Base-by-base conservation (phyloP, 2,888 invertebrate genomes). In the Gymnocheta viridis region DNA sequence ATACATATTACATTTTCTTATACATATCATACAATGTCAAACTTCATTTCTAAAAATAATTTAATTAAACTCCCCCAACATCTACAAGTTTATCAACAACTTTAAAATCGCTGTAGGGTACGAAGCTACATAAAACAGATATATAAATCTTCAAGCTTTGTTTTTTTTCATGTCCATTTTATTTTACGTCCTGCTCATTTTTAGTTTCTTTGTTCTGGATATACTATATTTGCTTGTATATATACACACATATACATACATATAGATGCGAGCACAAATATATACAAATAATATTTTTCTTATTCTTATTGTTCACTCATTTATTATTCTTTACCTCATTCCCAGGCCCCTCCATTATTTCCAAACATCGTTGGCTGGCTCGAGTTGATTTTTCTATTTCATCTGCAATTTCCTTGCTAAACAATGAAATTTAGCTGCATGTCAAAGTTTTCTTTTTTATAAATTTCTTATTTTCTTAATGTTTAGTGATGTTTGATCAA, bases 401-500 rank as follows among this genome's bases (percentile, higher is more conserved):
- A 41, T 74, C 41, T 67, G 24, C 10, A 54, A 32, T 69, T 54
- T 84, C 51, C 27, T 27, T 49, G 51, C 44, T 67, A 47, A 64
- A 72, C 29, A 76, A 27, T 29, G 41, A 54, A 7, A n/a, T 64
- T 32, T 64, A 12, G 24, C 41, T 58, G 56, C 60, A 56, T 81
- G 78, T 41, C 51, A 84, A 82, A 85, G 76, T 79, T 85, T 74
- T 41, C 12, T 24, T 24, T 60, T 44, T 60, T 41, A 12, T 4
- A 24, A 1, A 19, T n/a, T 47, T 35, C 19, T n/a, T n/a, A n/a
- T 51, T 24, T 56, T 82, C 56, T 77, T 77, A 79, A 79, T 85
- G 73, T 82, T 82, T 79, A 72, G 54, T 85, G 69, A 82, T 86
- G 82, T 85, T 86, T 82, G 85, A 86, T 85, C 82, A 85, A 86